These are phyloP conservation scores for Stigmatopora nigra DNA, from an alignment of 2,113 vertebrate genomes.

Conservation along the genomic window DNA sequence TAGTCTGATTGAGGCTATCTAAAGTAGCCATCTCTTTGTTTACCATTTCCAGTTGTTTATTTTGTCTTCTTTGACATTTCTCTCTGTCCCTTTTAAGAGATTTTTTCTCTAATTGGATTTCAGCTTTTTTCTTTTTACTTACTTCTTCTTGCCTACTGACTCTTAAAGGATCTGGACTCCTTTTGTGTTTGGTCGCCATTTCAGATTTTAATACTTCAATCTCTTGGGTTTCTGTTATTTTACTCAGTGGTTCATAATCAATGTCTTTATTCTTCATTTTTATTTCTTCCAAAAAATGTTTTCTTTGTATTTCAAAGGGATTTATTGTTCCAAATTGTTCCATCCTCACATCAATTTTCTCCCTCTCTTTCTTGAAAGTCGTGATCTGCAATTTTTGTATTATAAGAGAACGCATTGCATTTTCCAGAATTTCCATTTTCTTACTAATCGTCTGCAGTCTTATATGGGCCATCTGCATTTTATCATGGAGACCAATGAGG, in stretches of 20 bases:
- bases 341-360: slow-evolving; percentile 11
- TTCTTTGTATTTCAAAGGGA: slow-evolving; percentile 15
- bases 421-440: slow-evolving; percentile 19
- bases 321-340: slow-evolving; percentile 26
- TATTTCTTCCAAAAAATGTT: neutral
- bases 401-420: slow-evolving; percentile 17
- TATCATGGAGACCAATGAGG: slow-evolving; percentile 4
- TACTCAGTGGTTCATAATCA: slow-evolving; percentile 2
- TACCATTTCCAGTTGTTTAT: slow-evolving; percentile 25
- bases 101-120: slow-evolving; percentile 22
- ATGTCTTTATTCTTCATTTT: slow-evolving; percentile 20
- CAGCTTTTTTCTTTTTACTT: slow-evolving; percentile 15
- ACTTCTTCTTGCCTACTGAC: slow-evolving; percentile 14
- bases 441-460: slow-evolving; percentile 12
- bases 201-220: slow-evolving; percentile 36
- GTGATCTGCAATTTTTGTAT: slow-evolving; percentile 22
- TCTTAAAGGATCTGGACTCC: slow-evolving; percentile 25
- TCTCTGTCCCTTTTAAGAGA: slow-evolving; percentile 17
- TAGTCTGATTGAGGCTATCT: slow-evolving; percentile 31
- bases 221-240: slow-evolving; percentile 34
- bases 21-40: slow-evolving; percentile 31
- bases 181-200: slow-evolving; percentile 23
- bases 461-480: slow-evolving; percentile 4
- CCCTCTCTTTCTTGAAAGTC: slow-evolving; percentile 16
- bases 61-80: slow-evolving; percentile 20